Percentiles rank a stretch among this genome's conserved stretches.
These are phyloP conservation scores for Drosophila nasuta DNA, from an alignment of 1,140 invertebrate genomes.

Conservation along the genomic window DNA sequence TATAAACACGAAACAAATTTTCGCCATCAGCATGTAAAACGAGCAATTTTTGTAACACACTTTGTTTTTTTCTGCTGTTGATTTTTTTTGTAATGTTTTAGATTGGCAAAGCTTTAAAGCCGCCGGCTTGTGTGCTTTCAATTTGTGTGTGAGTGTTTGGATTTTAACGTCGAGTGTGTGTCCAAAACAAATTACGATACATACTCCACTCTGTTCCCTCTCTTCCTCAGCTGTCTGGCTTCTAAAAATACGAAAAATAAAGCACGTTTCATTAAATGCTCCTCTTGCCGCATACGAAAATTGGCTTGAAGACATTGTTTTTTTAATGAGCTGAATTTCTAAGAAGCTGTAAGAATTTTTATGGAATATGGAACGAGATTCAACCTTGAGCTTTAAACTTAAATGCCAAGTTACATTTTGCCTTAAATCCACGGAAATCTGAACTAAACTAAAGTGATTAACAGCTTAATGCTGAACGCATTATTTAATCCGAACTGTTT, in stretches of 20 bases:
- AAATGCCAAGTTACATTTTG: neutral
- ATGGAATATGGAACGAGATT: neutral
- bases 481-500: no score
- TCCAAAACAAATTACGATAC: slow-evolving; percentile 48
- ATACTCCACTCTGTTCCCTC: neutral
- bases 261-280: slow-evolving; percentile 45
- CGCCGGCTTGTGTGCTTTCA: slow-evolving; percentile 67
- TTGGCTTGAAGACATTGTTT: slow-evolving; percentile 28
- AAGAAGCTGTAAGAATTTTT: slow-evolving; percentile 1
- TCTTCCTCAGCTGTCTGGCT: neutral
- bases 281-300: neutral
- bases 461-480: no score
- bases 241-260: slow-evolving; percentile 34
- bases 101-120: slow-evolving; percentile 38
- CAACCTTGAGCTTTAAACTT: neutral
- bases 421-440: neutral
- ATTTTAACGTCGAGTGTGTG: slow-evolving; percentile 18
- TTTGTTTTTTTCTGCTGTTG: neutral
- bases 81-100: slow-evolving; percentile 24
- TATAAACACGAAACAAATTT: slow-evolving; percentile 39
- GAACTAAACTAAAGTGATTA: no score
- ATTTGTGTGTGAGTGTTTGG: slow-evolving; percentile 45
- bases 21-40: slow-evolving; percentile 39
- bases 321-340: slow-evolving; percentile 30
- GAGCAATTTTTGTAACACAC: slow-evolving; percentile 20